Evolutionary conservation across 2,797 vertebrate species (phyloP), one percentile per base, ranked within the genome.

Genomic region (Enteromius treurensis): DNA sequence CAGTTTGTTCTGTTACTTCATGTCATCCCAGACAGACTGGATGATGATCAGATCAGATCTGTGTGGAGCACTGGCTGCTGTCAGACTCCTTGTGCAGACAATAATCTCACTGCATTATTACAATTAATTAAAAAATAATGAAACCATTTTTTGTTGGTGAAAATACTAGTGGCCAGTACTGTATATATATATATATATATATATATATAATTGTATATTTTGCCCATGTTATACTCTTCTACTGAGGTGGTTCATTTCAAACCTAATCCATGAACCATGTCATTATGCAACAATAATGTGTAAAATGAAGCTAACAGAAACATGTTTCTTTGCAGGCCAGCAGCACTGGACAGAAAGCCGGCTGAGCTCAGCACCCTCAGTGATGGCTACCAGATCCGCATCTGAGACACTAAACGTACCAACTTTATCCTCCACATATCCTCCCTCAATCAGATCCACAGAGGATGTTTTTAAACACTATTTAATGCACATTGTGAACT

Each of bases 381-480:
- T 0, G 98, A 99, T 75, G 97, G 97, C 84, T 99, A 99, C 91
- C 98, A 99, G 91, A 98, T 99, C 88, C 96, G 97, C 79, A 98
- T 99, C 91, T 99, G 94, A 95, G 82, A 68, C 77, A 88, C 88
- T 85, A 26, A 8, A 42, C 13, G 15, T n/a, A 37, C 17, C 71
- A 69, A 34, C 40, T 55, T 32, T 67, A 64, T 64, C 49, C 53
- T 79, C 68, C 67, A 78, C 23, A 65, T 26, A 7, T 29, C 32
- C 47, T 34, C 34, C 40, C 19, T 53, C 67, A 23, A 1, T 40
- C 62, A 62, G 40, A 81, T 88, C 90, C 89, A 89, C 86, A 90
- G 19, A 76, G 9, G 15, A 49, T 87, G 88, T 89, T 86, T 87
- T 91, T 86, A n/a, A 74, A 84, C 83, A 62, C 90, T 88, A 85